Base-by-base conservation (phyloP, 2,888 invertebrate species). In the Poecilobothrus nobilitatus region DNA sequence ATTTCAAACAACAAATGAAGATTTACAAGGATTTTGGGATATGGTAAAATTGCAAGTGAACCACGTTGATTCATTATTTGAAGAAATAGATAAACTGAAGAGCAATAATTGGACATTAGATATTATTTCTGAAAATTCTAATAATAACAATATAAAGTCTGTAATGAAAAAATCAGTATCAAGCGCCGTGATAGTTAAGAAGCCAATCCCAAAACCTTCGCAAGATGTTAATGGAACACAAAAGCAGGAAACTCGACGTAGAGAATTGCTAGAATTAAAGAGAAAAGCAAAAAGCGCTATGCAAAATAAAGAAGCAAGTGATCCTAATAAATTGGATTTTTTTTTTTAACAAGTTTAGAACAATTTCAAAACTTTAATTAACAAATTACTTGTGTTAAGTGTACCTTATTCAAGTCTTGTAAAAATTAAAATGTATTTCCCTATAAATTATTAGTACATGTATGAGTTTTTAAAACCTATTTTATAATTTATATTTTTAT, bases 11-110 rank as follows among this genome's bases (percentile, higher is more conserved):
- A 95, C 94, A 1, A 84, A 88, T 73, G 90, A 92, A 75, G 97
- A 97, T 81, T 84, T 97, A 72, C 94, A 92, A 76, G 97, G 97
- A 0, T 97, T 97, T 84, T 97, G 97, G 97, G 97, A 97, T 81
- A 95, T 97, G 95, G 94, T 97, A 37, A 89, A 91, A 80, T 85
- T 97, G 66, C 96, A 97, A 83, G 91, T 97, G 22, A 87, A 89
- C 71, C 92, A 95, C 77, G 89, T 97, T 68, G 89, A 94, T 78
- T 86, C 87, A 6, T 83, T 92, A 74, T 94, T 92, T 79, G 84
- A 86, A 18, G 89, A 91, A 70, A 85, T 93, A 61, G 87, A 87
- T 8, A 77, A 77, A 12, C 80, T 91, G 15, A 87, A 85, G 74
- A 83, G 80, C 15, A 89, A 89, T 72, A 84, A 87, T 70, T 93